Conservation (phyloP, 2,113 vertebrate genomes). For the Corythaeola cristata region DNA sequence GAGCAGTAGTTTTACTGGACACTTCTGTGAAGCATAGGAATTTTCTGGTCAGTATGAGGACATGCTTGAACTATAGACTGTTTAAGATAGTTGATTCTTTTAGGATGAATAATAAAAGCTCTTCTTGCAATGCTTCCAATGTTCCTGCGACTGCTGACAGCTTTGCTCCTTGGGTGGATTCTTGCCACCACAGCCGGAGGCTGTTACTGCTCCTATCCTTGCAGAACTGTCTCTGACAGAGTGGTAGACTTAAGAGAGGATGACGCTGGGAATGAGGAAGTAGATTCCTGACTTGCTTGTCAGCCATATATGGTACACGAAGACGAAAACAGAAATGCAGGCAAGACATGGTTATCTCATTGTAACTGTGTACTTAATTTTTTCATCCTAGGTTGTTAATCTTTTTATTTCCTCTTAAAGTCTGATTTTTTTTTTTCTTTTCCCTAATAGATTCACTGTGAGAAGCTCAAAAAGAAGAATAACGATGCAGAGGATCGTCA, state of each 20-base stretch:
- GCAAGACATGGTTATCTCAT: background rate
- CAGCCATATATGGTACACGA: background rate
- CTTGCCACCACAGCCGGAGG: background rate
- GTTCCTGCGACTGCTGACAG: background rate
- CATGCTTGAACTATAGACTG: background rate
- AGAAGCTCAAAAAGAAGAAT: background rate
- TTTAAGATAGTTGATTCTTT: background rate
- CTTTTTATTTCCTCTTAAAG: background rate
- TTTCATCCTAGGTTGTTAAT: background rate
- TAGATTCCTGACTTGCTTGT: background rate
- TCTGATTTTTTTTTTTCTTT: background rate
- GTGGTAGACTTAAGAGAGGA: background rate
- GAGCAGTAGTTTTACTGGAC: background rate
- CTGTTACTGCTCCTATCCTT: background rate
- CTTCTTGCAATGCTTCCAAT: background rate
- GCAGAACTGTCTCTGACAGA: background rate
- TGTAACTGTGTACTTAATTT: background rate
- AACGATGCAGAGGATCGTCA: background rate
- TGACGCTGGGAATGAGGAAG: background rate
- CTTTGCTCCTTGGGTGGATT: background rate
- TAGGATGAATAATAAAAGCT: background rate
- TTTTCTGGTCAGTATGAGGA: background rate
- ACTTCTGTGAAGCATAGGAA: background rate
- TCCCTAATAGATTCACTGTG: conserved; percentile 40
- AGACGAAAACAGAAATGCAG: background rate